Percentiles rank a stretch among this genome's conserved stretches.
phyloP scores from a whole-genome alignment of 1,140 invertebrate genomes.

The Atopsyche davidsoni region DNA sequence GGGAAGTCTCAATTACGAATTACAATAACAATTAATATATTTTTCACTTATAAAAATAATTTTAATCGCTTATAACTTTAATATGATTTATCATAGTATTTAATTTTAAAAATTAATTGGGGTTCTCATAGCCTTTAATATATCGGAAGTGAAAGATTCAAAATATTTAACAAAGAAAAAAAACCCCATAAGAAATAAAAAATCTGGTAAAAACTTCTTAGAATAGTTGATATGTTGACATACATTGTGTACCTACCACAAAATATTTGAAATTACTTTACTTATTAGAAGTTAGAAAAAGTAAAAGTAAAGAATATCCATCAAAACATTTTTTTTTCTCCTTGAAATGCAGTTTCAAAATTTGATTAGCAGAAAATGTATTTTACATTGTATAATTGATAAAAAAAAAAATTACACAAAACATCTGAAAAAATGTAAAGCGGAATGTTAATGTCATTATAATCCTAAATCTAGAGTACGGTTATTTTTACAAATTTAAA shows the following conservation, averaged over 20 bases:
- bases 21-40: too few relatives aligned
- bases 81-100: too few relatives aligned
- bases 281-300: background rate
- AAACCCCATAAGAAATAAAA: background rate
- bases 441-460: background rate
- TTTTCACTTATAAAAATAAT: too few relatives aligned
- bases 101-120: too few relatives aligned
- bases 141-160: too few relatives aligned
- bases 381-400: background rate
- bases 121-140: too few relatives aligned
- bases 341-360: background rate
- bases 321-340: background rate
- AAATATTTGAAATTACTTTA: background rate
- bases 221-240: background rate
- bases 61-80: too few relatives aligned
- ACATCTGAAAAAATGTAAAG: background rate
- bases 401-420: background rate
- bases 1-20: too few relatives aligned
- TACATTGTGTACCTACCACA: background rate
- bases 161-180: background rate
- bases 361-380: background rate
- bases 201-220: background rate
- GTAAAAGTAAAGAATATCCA: background rate
- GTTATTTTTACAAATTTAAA: background rate
- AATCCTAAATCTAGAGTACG: background rate